phyloP scores from a whole-genome alignment of 2,113 vertebrate species.

The Phyllopteryx taeniolatus region DNA sequence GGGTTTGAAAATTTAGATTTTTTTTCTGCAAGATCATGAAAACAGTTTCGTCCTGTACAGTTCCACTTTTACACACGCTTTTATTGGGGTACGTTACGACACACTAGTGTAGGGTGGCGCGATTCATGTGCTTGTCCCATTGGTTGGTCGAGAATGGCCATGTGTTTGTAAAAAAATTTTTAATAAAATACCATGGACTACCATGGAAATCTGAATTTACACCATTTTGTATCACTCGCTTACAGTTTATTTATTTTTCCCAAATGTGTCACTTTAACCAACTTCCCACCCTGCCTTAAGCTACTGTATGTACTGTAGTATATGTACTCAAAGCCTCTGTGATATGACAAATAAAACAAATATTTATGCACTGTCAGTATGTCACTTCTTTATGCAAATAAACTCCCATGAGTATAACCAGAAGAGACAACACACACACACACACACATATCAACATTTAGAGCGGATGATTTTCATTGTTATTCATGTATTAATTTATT shows the following conservation, averaged over 20 bases:
- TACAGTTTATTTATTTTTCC: not conserved
- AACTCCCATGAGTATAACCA: not conserved
- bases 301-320: not conserved
- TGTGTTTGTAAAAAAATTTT: no score
- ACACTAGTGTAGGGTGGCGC: no score
- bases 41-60: no score
- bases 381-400: slow-evolving; percentile 9
- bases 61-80: no score
- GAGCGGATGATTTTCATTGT: slow-evolving; percentile 68
- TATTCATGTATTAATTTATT: slow-evolving; percentile 78
- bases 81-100: no score
- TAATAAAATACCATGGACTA: no score
- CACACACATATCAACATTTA: slow-evolving; percentile 50
- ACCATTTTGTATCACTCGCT: no score
- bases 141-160: no score
- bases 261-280: not conserved
- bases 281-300: not conserved
- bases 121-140: no score
- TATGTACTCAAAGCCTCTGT: not conserved
- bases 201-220: no score
- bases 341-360: not conserved
- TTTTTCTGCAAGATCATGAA: no score
- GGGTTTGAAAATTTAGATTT: no score
- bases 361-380: not conserved
- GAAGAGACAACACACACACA: slow-evolving; percentile 14